These are phyloP conservation scores for Ovis aries DNA, from an alignment of 2,113 vertebrate genomes.

Conservation along the genomic window DNA sequence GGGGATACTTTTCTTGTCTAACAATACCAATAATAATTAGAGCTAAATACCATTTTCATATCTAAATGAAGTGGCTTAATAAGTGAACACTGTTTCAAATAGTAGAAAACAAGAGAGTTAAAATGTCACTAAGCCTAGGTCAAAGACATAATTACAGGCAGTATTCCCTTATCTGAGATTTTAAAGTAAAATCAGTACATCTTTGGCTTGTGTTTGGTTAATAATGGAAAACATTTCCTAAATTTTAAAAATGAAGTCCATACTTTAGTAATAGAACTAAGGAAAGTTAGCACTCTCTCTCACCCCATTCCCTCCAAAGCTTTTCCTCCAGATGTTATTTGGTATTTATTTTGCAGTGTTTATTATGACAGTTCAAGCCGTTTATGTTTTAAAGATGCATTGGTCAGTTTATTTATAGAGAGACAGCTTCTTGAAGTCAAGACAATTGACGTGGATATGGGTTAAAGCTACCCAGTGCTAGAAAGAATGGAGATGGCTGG, in stretches of 20 bases:
- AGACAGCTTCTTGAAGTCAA: slow-evolving; percentile 47
- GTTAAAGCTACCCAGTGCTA: not conserved
- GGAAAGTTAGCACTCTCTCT: slow-evolving; percentile 21
- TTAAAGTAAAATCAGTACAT: slow-evolving; percentile 67
- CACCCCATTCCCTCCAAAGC: not conserved
- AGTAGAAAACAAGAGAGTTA: slow-evolving; percentile 50
- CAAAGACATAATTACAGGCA: slow-evolving; percentile 59
- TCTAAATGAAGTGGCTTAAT: slow-evolving; percentile 53
- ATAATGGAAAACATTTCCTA: slow-evolving; percentile 51
- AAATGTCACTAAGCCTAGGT: slow-evolving; percentile 52
- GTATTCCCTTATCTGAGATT: slow-evolving; percentile 50
- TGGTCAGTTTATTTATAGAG: slow-evolving; percentile 53
- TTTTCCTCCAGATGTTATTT: slow-evolving; percentile 57
- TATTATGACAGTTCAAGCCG: slow-evolving; percentile 45
- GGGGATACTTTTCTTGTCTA: slow-evolving; percentile 11
- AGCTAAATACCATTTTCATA: slow-evolving; percentile 14
- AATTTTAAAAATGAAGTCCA: slow-evolving; percentile 64
- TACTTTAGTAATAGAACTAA: slow-evolving; percentile 50
- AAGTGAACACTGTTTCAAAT: slow-evolving; percentile 61
- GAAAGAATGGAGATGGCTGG: not conserved
- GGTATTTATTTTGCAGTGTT: slow-evolving; percentile 54
- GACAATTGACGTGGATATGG: not conserved
- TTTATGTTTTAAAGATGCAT: slow-evolving; percentile 47
- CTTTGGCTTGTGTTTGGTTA: slow-evolving; percentile 54
- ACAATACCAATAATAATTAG: slow-evolving; percentile 40